phyloP scores from a whole-genome alignment of 2,113 vertebrate species.

The Lepisosteus osseus region DNA sequence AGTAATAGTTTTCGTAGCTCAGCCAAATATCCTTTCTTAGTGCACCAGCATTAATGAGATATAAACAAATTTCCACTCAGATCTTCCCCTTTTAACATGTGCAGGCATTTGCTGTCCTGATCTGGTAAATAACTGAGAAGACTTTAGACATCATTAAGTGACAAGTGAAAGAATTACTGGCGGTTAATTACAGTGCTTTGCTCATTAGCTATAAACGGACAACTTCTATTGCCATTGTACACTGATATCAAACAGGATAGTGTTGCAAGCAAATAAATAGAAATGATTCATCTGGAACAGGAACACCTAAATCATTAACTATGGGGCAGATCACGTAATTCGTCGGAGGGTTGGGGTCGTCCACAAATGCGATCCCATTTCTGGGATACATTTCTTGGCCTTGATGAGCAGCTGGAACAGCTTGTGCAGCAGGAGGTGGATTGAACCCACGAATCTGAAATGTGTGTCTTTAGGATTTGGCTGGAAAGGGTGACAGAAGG shows the following conservation, averaged over 20 bases:
- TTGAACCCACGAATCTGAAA: no score
- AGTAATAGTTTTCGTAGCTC: no score
- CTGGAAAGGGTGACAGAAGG: no score
- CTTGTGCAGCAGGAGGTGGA: no score
- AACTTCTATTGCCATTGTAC: slow-evolving; percentile 22
- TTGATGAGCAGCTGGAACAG: no score
- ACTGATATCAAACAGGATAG: slow-evolving; percentile 9
- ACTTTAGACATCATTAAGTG: slow-evolving; percentile 27
- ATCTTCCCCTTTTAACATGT: slow-evolving; percentile 17
- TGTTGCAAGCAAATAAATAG: no score
- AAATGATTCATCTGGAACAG: no score
- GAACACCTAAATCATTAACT: background rate
- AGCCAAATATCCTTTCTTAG: background rate
- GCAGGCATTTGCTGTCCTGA: slow-evolving; percentile 5
- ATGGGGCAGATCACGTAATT: no score
- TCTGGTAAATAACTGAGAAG: slow-evolving; percentile 22
- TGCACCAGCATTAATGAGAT: slow-evolving; percentile 13
- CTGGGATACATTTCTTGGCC: no score
- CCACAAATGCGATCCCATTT: no score
- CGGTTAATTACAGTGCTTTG: slow-evolving; percentile 21
- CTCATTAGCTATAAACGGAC: slow-evolving; percentile 31
- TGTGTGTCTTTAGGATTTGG: no score
- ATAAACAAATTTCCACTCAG: slow-evolving; percentile 18
- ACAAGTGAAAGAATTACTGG: slow-evolving; percentile 36
- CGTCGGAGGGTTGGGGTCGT: no score